Evolutionary conservation across 2,888 invertebrate genomes (phyloP), one percentile per base, ranked within the genome.

Genomic region (Lagria hirta): DNA sequence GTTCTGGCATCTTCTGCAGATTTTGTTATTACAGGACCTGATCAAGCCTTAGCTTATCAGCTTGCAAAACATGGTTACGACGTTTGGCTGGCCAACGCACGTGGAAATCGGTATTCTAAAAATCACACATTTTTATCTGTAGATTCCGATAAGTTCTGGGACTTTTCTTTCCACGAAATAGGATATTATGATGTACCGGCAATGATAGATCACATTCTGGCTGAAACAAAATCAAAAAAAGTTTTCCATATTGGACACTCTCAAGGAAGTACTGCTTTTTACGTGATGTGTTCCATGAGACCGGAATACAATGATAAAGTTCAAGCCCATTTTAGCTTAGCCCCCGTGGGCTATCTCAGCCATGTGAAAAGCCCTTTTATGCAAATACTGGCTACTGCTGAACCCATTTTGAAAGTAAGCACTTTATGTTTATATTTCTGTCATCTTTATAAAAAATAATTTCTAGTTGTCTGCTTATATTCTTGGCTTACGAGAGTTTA

Each of bases 201-300:
- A 1, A 74, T 73, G 63, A 67, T 82, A 11, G 72, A 80, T 54
- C 73, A 73, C 53, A 70, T 75, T 2, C 36, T 60, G 5, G 37
- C 42, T 11, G 30, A 13, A 2, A 77, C 79, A 0, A 66, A 70
- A 1, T 65, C 72, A 16, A 34, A 69, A 4, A 65, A 75, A 23
- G 45, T 83, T 1, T 73, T 73, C 46, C 82, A 80, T 62, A 60
- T 79, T 5, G 83, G 81, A 0, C 81, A 82, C 59, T 81, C 79
- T 2, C 70, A 78, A 64, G 86, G 85, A 26, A 76, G 78, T 1
- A 77, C 79, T 1, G 63, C 71, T 15, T 79, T 79, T 57, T 80
- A 73, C 62, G 76, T 79, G 0, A 71, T 79, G 65, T 71, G 73
- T 32, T 73, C 76, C 1, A 70, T 75, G 47, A 65, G 65, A 29